These are phyloP conservation scores for Agrotis exclamationis DNA, from an alignment of 2,888 invertebrate genomes.

Conservation along the genomic window DNA sequence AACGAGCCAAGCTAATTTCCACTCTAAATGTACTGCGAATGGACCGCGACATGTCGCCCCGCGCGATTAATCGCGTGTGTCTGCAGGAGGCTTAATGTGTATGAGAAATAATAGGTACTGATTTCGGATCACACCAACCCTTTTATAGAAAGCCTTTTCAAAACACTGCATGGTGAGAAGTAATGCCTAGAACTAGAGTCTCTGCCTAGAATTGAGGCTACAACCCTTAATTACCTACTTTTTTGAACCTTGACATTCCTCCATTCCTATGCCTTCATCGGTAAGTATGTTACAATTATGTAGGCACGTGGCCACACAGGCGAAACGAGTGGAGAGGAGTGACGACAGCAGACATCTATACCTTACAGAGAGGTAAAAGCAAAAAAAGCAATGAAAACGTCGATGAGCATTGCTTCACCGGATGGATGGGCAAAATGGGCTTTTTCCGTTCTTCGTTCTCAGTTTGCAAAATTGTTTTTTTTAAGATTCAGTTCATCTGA, in stretches of 20 bases:
- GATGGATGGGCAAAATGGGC: conserved; percentile 58
- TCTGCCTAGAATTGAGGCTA: background rate
- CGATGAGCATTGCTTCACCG: conserved; percentile 61
- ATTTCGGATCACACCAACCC: too few species aligned
- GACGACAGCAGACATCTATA: conserved; percentile 57
- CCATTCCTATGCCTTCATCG: background rate
- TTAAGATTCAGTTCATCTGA: conserved; percentile 45
- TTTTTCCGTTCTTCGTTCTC: conserved; percentile 52
- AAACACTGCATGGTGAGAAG: too few species aligned
- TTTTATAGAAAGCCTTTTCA: too few species aligned
- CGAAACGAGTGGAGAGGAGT: conserved; percentile 41
- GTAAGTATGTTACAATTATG: background rate
- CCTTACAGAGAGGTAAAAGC: conserved; percentile 41
- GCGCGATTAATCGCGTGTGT: too few species aligned
- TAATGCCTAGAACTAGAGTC: too few species aligned
- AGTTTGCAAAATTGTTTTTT: conserved; percentile 50
- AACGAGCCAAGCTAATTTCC: too few species aligned
- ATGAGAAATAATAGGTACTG: too few species aligned
- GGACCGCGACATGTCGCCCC: too few species aligned
- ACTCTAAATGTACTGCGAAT: too few species aligned
- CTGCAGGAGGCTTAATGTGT: too few species aligned
- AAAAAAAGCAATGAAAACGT: conserved; percentile 61
- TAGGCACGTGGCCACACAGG: conserved; percentile 25
- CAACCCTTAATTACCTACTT: background rate
- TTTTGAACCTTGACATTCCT: background rate